Percentiles rank a stretch among this genome's conserved stretches.
Evolutionary conservation across 2,888 invertebrate species (phyloP).

Genomic region (Macaria liturata): DNA sequence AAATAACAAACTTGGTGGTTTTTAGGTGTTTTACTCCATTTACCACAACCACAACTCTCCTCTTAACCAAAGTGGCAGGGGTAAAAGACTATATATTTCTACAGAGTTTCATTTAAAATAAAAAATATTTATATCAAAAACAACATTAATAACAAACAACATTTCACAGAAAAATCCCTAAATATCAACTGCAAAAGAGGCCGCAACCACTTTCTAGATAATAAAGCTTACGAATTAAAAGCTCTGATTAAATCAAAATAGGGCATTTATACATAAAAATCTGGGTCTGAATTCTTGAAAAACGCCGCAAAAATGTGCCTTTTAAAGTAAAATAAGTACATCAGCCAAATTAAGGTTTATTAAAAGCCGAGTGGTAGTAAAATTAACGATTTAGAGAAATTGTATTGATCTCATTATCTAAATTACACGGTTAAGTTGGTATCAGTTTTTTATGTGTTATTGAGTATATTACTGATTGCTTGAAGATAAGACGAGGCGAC

Average conservation of each 20-base stretch:
- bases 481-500: no score
- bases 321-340: conserved; percentile 18
- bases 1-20: no score
- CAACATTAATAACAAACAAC: no score
- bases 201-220: background rate
- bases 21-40: no score
- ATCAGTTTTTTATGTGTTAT: background rate
- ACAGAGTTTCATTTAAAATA: no score
- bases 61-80: no score
- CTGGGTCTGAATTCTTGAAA: conserved; percentile 3
- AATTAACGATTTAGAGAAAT: conserved; percentile 21
- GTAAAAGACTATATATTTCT: no score
- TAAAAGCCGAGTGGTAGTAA: conserved; percentile 30
- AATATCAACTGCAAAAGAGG: conserved; percentile 1
- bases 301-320: conserved; percentile 14
- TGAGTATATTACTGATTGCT: no score
- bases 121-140: no score
- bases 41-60: no score
- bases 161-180: conserved; percentile 10
- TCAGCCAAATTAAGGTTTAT: conserved; percentile 33
- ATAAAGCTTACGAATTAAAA: conserved; percentile 23
- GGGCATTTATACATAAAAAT: conserved; percentile 6
- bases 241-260: conserved; percentile 20
- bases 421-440: conserved; percentile 11
- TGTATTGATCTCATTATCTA: conserved; percentile 18